These are phyloP conservation scores for Papilio protenor DNA, from an alignment of 2,888 invertebrate genomes.

Conservation along the genomic window DNA sequence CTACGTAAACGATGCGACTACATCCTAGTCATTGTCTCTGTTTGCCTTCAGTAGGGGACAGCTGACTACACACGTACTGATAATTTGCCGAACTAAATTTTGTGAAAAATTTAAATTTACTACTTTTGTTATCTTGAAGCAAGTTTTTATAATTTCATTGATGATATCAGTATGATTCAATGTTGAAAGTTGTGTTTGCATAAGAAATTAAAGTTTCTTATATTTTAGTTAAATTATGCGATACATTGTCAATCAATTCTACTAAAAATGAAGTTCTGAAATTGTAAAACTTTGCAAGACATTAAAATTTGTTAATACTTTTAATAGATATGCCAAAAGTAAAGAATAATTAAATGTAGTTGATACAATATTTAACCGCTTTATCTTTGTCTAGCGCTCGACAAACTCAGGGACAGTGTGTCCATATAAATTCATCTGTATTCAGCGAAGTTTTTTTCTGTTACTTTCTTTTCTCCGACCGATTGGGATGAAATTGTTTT, in stretches of 20 bases:
- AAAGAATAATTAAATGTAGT: background rate
- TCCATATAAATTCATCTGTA: constrained; percentile 73
- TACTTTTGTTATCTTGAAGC: background rate
- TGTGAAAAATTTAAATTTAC: background rate
- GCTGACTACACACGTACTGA: constrained; percentile 51
- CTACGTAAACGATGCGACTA: constrained; percentile 77
- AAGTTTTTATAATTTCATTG: no score
- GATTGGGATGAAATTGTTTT: constrained; percentile 75
- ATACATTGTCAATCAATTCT: no score
- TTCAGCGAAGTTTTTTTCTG: constrained; percentile 71
- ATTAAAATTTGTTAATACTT: no score
- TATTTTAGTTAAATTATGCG: no score
- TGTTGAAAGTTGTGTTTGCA: no score
- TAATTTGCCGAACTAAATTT: constrained; percentile 43
- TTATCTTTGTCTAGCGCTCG: constrained; percentile 27
- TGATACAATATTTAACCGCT: background rate
- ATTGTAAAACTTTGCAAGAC: no score
- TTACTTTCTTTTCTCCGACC: constrained; percentile 68
- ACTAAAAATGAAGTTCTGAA: no score
- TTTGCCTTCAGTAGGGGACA: constrained; percentile 70
- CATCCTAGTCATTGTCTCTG: constrained; percentile 66
- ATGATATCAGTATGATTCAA: no score
- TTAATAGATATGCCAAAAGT: background rate
- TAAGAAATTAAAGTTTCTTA: no score
- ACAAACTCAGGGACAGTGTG: constrained; percentile 50